Conservation (phyloP, 2,888 invertebrate genomes). For the Morpho deidamia region DNA sequence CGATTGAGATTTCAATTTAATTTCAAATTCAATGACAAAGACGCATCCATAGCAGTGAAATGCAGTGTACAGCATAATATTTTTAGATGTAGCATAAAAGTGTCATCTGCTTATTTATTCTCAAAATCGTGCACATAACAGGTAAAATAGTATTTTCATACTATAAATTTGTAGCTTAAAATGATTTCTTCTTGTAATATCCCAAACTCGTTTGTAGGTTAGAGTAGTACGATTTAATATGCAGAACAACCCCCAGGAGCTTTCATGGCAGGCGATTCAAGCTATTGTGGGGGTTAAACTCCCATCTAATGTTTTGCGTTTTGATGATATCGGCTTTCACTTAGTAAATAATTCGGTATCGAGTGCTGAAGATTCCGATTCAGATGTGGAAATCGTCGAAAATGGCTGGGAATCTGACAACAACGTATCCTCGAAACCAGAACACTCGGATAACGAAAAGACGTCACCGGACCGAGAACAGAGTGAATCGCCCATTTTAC, state of each 20-base stretch:
- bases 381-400: constrained; percentile 74
- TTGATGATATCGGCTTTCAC: constrained; percentile 74
- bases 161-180: constrained; percentile 19
- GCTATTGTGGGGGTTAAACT: constrained; percentile 77
- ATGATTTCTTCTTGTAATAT: constrained; percentile 51
- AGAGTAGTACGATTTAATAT: constrained; percentile 77
- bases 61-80: constrained; percentile 66
- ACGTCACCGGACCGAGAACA: constrained; percentile 64
- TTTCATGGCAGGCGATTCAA: constrained; percentile 79
- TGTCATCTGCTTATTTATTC: constrained; percentile 62
- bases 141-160: constrained; percentile 48
- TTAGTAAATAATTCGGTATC: constrained; percentile 67
- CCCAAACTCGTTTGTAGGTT: constrained; percentile 75
- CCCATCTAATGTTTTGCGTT: constrained; percentile 72
- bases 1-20: constrained; percentile 12
- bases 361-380: constrained; percentile 71
- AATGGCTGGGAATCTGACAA: constrained; percentile 74
- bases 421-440: constrained; percentile 65
- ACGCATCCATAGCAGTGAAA: constrained; percentile 34
- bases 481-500: constrained; percentile 66
- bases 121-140: constrained; percentile 53
- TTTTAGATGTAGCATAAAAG: constrained; percentile 78
- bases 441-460: constrained; percentile 71
- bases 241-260: constrained; percentile 80
- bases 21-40: constrained; percentile 32